phyloP scores from a whole-genome alignment of 2,888 invertebrate genomes.

The Volucella bombylans region DNA sequence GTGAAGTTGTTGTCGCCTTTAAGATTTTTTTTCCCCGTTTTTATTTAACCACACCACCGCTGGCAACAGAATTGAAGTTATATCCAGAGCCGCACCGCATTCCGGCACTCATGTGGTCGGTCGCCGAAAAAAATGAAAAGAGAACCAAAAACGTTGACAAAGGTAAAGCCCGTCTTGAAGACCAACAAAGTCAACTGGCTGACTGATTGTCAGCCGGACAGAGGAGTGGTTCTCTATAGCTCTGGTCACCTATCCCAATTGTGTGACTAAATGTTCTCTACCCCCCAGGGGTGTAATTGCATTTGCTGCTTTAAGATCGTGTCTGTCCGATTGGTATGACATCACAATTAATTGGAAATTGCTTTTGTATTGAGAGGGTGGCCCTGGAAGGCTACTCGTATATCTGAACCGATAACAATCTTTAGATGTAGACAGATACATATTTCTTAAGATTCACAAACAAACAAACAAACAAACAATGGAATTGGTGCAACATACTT shows the following conservation, averaged over 20 bases:
- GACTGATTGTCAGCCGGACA: constrained; percentile 27
- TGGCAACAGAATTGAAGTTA: constrained; percentile 5
- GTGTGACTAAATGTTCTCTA: constrained; percentile 3
- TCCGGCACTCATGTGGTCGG: constrained; percentile 22
- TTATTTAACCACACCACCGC: constrained; percentile 41
- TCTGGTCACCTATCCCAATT: constrained; percentile 25
- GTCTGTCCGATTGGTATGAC: constrained; percentile 67
- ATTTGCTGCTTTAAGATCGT: constrained; percentile 53
- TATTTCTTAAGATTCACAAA: not conserved
- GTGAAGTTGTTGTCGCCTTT: constrained; percentile 70
- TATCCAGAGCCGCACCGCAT: constrained; percentile 37
- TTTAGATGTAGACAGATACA: constrained; percentile 13
- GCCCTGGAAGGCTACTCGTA: not conserved
- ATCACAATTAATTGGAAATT: constrained; percentile 68
- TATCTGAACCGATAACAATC: constrained; percentile 5
- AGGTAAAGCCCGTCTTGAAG: constrained; percentile 15
- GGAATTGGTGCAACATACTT: constrained; percentile 86
- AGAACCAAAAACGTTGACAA: constrained; percentile 21
- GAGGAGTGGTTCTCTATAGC: constrained; percentile 10
- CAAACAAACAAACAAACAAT: not conserved
- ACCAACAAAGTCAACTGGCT: not conserved
- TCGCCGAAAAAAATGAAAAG: not conserved
- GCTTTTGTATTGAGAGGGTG: constrained; percentile 19
- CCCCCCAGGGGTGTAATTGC: constrained; percentile 49
- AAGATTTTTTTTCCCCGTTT: constrained; percentile 34